Evolutionary conservation across 2,113 vertebrate genomes (phyloP), one percentile per base, ranked within the genome.

Genomic region (Verasper variegatus): DNA sequence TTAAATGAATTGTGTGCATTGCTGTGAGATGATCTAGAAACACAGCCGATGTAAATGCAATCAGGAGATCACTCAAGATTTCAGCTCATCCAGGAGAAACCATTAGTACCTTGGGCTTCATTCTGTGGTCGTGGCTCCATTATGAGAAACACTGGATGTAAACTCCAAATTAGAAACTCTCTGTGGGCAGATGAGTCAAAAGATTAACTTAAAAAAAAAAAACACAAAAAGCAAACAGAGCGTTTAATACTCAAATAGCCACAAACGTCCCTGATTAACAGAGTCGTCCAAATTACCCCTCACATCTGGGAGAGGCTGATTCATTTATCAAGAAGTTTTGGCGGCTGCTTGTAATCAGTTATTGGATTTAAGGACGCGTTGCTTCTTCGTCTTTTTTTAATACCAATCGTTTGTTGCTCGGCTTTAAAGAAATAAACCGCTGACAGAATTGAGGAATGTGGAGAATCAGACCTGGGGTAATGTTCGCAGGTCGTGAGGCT

Each of bases 291-390:
- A 82, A 89, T 84, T 59, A 72, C 56, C 78, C 66, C 57, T 37
- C 35, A 1, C 35, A 15, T 83, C 78, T 79, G 80, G 55, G 45
- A 69, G 37, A 49, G 47, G 42, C 80, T 73, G 64, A 88, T 90
- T 74, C 62, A 85, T 82, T 74, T 70, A 84, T 87, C 85, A 74
- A 63, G 52, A 74, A 17, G 70, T 85, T 77, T 70, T 70, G 79
- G 71, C 75, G 67, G 69, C n/a, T 35, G 35, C 71, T 27, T 31
- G 42, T 60, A 72, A 82, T 85, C 86, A 80, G 26, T 86, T 35
- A 82, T 6, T n/a, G 40, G 58, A n/a, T 35, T 14, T 7, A 58
- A 75, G 45, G 60, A 74, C 17, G 2, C 68, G 26, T 60, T 21
- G 4, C 14, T 45, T 18, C 31, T 56, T 56, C 40, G 24, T 54